Base-by-base conservation (phyloP, 2,888 invertebrate species). In the Arenicola marina region DNA sequence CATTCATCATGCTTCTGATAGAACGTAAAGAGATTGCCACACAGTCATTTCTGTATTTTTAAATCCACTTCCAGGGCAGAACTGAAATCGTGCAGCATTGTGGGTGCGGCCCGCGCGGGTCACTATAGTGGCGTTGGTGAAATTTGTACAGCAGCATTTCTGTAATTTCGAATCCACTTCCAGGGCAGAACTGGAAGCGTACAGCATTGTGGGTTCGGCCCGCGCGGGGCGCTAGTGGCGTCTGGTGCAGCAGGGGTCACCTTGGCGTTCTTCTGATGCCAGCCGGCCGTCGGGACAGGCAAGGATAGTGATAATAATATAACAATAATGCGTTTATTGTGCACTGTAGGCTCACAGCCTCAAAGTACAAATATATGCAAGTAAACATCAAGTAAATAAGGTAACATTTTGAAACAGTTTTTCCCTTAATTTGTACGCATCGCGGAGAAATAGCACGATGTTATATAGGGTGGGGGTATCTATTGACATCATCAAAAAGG, bases 191-290 rank as follows among this genome's bases (percentile, higher is more conserved):
- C 78, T 44, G 79, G 80, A 46, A 69, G 71, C 21, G 77, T 75
- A n/a, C 76, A 76, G 45, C 75, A 77, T 55, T 81, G 81, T 73
- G 78, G 77, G 2, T 81, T 81, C 66, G 78, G 75, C 32, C 74
- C 76, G 55, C 73, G 76, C 32, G 81, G 80, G 18, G 74, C 77
- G 44, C 63, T 81, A 4, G 74, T 81, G 4, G 79, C 79, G 2
- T 76, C 78, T 4, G 80, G 80, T 31, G 74, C 78, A 24, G 75
- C 77, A 2, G 46, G 29, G 21, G 53, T 59, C 34, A 58, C 61
- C 1, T 28, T 67, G 45, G 62, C 65, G 31, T n/a, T 66, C 4
- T 28, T 63, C 2, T 66, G 59, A 56, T 38, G n/a, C 43, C 43
- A 38, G n/a, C 11, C 11, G 43, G 43, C 11, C n/a, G 11, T 38